Base-by-base conservation (phyloP, 2,113 vertebrate genomes). In the Phrynosoma platyrhinos region DNA sequence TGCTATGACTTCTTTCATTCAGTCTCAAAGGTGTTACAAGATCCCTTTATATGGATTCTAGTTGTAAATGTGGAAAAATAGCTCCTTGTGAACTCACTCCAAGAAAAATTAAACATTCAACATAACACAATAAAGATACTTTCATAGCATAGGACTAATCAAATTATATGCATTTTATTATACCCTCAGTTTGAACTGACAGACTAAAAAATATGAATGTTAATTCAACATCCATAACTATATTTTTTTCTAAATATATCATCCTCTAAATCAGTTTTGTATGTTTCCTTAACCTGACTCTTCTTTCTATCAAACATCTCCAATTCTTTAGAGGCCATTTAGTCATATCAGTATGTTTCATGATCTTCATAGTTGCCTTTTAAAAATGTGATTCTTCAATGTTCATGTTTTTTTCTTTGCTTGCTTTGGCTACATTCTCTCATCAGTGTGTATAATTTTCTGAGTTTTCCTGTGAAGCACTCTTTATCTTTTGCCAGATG, bases 401-500 rank as follows among this genome's bases (percentile, higher is more conserved):
- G 20, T 90, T 52, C 32, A 7, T n/a, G 4, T 72, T 79, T 13
- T 9, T 40, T 91, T 88, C 86, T 88, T 79, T 88, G 40, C 52
- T 82, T 71, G 40, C 10, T 89, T 85, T 72, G 80, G 79, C 64
- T 27, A 74, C 27, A 89, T 76, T 52, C 14, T 75, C 9, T 66
- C 66, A 85, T 82, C 74, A 72, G 7, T 5, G 52, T 62, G 82
- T 1, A 6, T 14, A 84, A 90, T 90, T 87, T 83, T 82, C 66
- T 83, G 71, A 82, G 30, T 88, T 88, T 91, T 74, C 21, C 47
- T 52, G 0, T 1, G 23, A 87, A 25, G 64, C 52, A 20, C 75
- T 8, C n/a, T 92, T 25, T 20, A 32, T 79, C 64, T 69, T 79
- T n/a, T 62, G 69, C 91, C 82, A 87, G 55, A 82, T 47, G 84